These are phyloP conservation scores for Buphagus erythrorhynchus DNA, from an alignment of 2,797 vertebrate species.

Conservation along the genomic window DNA sequence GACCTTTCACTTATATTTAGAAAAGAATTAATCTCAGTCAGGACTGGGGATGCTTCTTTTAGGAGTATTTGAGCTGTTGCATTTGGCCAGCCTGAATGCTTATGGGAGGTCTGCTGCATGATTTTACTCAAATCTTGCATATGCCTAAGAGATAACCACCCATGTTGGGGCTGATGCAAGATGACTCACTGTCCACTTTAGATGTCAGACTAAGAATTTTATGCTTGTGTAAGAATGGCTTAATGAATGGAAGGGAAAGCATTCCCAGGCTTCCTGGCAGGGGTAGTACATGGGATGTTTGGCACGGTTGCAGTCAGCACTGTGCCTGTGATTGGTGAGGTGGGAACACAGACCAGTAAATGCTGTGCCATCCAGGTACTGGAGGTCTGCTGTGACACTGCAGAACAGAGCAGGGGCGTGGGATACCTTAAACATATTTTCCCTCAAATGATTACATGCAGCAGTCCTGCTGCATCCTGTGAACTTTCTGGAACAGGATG, in stretches of 20 bases:
- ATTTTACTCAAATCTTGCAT: neutral
- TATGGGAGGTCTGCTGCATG: neutral
- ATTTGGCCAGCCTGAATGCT: neutral
- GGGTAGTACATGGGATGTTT: rapidly evolving
- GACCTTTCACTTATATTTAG: neutral
- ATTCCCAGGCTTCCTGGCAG: neutral
- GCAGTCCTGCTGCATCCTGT: neutral
- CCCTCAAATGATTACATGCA: neutral
- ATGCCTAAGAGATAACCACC: neutral
- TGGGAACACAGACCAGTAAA: neutral
- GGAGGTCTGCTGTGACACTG: neutral
- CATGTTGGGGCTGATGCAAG: neutral
- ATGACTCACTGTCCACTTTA: neutral
- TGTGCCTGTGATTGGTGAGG: neutral
- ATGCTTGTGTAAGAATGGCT: neutral
- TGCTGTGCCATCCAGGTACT: neutral
- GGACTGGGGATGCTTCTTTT: neutral
- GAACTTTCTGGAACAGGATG: neutral
- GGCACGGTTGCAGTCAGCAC: neutral
- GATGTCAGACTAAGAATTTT: neutral
- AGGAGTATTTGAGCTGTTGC: neutral
- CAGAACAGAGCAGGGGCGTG: neutral
- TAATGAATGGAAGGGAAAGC: neutral
- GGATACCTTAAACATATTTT: neutral
- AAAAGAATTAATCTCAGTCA: neutral